Evolutionary conservation across 1,140 invertebrate genomes (phyloP).

Genomic region (Drosophila parvula): DNA sequence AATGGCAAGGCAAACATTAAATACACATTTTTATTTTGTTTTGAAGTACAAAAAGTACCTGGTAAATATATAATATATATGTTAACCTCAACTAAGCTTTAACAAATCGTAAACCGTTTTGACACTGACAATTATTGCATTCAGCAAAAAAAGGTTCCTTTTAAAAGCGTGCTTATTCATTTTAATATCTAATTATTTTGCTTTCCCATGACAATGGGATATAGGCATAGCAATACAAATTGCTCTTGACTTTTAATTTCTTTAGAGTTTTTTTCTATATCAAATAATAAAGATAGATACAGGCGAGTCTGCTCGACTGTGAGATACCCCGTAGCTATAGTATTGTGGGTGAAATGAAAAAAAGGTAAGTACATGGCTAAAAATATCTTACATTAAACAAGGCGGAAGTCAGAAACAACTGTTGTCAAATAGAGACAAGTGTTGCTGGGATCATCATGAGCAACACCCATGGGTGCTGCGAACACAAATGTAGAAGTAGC

Average conservation of each 20-base stretch:
- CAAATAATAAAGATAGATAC: too few relatives aligned
- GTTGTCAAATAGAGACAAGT: too few relatives aligned
- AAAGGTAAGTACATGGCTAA: too few relatives aligned
- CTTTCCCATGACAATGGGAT: background rate
- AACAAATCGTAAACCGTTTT: background rate
- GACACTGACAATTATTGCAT: slow-evolving; percentile 17
- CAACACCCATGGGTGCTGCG: too few relatives aligned
- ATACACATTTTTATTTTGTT: slow-evolving; percentile 1
- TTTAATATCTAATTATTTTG: slow-evolving; percentile 1
- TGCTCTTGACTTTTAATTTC: background rate
- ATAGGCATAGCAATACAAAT: background rate
- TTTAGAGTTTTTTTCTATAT: too few relatives aligned
- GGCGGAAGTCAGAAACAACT: too few relatives aligned
- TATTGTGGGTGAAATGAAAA: too few relatives aligned
- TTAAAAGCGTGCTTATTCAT: slow-evolving; percentile 1
- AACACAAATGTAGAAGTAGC: too few relatives aligned
- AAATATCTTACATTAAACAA: too few relatives aligned
- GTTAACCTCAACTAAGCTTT: background rate
- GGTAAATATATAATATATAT: background rate
- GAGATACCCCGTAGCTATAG: too few relatives aligned
- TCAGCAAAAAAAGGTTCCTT: background rate
- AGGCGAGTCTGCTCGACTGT: too few relatives aligned
- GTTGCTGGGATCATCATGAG: too few relatives aligned
- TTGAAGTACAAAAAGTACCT: background rate
- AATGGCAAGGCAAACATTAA: slow-evolving; percentile 14